Conservation (phyloP, 2,113 vertebrate species). For the Microcebus griseorufus region DNA sequence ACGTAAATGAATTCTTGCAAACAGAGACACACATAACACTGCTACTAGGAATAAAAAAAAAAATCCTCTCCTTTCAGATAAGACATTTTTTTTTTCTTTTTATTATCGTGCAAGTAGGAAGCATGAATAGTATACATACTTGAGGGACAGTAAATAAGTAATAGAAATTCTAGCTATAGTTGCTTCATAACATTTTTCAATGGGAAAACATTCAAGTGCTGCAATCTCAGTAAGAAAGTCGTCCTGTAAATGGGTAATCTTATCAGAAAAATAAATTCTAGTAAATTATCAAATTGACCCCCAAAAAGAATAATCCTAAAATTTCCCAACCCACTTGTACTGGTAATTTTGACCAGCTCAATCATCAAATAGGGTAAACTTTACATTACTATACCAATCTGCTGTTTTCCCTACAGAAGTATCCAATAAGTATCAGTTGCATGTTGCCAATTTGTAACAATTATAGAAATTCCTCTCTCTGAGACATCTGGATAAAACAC, state of each 20-base stretch:
- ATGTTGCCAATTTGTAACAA: neutral
- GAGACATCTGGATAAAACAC: neutral
- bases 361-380: neutral
- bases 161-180: neutral
- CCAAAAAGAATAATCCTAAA: neutral
- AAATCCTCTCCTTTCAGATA: neutral
- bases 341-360: neutral
- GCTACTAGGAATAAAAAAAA: neutral
- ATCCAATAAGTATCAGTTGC: neutral
- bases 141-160: neutral
- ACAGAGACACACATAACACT: neutral
- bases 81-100: neutral
- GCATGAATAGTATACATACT: neutral
- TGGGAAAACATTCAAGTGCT: neutral
- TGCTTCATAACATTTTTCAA: neutral
- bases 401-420: neutral
- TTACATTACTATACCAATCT: neutral
- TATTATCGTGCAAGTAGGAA: neutral
- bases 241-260: neutral
- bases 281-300: conserved; percentile 24
- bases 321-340: neutral
- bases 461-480: neutral
- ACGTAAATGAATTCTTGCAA: neutral
- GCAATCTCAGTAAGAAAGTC: neutral
- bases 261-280: neutral